phyloP scores from a whole-genome alignment of 2,113 vertebrate species.

The Aleadryas rufinucha region DNA sequence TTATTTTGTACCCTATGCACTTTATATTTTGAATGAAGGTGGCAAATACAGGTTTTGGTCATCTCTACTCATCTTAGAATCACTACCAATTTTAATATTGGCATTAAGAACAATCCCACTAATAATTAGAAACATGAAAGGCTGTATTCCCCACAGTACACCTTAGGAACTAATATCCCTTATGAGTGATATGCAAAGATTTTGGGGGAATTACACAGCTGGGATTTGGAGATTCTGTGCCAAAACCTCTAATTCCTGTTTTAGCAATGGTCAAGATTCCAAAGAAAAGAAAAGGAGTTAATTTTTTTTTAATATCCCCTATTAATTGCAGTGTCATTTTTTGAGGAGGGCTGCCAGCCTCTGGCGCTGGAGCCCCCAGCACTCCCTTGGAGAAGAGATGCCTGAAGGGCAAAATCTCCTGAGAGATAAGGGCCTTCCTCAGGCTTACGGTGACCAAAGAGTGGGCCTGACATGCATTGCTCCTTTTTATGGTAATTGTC shows the following conservation, averaged over 20 bases:
- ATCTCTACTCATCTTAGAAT: neutral
- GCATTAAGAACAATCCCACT: neutral
- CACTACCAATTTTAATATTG: neutral
- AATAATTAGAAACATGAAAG: neutral
- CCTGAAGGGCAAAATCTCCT: too few species aligned
- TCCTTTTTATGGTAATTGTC: too few species aligned
- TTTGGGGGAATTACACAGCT: neutral
- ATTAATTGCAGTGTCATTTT: neutral
- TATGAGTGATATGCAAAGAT: neutral
- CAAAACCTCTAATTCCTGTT: neutral
- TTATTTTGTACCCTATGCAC: constrained; percentile 20
- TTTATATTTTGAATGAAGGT: neutral
- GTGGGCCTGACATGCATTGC: too few species aligned
- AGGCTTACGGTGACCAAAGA: too few species aligned
- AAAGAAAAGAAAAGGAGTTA: neutral
- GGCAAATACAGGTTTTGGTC: neutral
- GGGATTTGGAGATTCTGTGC: neutral
- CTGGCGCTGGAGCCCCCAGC: too few species aligned
- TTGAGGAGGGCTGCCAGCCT: too few species aligned
- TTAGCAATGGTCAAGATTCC: neutral
- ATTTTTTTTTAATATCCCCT: neutral
- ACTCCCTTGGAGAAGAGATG: too few species aligned
- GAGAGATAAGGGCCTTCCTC: too few species aligned
- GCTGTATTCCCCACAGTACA: neutral
- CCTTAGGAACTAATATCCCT: neutral